phyloP scores from a whole-genome alignment of 2,888 invertebrate genomes.

The Sturmia bella region DNA sequence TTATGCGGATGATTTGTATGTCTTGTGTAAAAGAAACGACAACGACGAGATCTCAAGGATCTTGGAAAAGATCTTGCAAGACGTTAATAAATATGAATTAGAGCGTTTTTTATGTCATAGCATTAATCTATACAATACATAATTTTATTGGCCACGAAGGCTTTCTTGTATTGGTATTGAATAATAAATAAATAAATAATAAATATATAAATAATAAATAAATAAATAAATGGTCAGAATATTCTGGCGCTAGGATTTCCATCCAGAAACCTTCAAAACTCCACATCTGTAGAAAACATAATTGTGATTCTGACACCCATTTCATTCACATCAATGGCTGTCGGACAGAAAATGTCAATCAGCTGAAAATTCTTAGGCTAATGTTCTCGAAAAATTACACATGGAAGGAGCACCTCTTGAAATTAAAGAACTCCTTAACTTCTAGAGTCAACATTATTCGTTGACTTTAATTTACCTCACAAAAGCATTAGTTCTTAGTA shows the following conservation, averaged over 20 bases:
- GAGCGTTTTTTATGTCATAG: too few species aligned
- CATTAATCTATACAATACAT: too few species aligned
- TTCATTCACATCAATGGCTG: background rate
- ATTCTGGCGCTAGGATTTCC: constrained; percentile 21
- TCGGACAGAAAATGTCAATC: background rate
- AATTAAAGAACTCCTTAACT: background rate
- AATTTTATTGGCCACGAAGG: too few species aligned
- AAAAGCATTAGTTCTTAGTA: too few species aligned
- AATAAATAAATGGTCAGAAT: constrained; percentile 15
- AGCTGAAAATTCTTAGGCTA: constrained; percentile 4
- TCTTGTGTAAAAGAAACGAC: constrained; percentile 36
- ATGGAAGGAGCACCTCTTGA: constrained; percentile 12
- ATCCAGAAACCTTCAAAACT: constrained; percentile 3
- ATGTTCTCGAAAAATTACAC: constrained; percentile 7
- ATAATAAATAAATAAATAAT: too few species aligned
- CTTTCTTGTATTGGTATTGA: too few species aligned
- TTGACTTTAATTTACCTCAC: too few species aligned
- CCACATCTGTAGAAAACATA: constrained; percentile 25
- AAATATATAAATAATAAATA: too few species aligned
- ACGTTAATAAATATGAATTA: too few species aligned
- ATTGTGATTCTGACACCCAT: background rate
- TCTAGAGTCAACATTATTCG: background rate
- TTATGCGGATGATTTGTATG: constrained; percentile 68
- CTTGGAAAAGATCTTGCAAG: constrained; percentile 3
- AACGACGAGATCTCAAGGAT: background rate